Conservation (phyloP, 1,140 invertebrate species). For the Triops cancriformis region DNA sequence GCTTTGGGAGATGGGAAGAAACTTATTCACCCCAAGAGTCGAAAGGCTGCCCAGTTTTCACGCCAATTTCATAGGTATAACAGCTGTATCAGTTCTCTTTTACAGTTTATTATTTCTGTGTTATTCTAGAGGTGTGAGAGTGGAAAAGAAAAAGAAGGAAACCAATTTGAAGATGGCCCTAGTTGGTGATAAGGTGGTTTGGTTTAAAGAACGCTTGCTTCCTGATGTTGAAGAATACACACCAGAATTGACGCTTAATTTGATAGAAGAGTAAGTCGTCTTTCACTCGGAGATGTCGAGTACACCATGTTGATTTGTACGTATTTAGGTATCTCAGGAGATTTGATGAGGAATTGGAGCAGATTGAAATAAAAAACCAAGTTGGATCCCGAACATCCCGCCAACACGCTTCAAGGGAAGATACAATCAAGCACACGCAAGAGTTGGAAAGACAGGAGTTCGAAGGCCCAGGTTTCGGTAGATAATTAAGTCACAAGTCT, state of each 20-base stretch:
- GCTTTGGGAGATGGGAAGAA: conserved; percentile 23
- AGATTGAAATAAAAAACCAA: conserved; percentile 63
- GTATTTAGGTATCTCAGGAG: conserved; percentile 46
- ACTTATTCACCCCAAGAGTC: conserved; percentile 58
- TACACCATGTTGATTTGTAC: conserved; percentile 27
- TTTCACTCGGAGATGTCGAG: conserved; percentile 11
- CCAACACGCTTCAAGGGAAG: conserved; percentile 64
- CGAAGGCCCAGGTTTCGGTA: conserved; percentile 60
- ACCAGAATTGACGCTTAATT: conserved; percentile 47
- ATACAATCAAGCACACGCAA: conserved; percentile 60
- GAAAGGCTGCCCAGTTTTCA: conserved; percentile 58
- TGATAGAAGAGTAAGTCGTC: conserved; percentile 49
- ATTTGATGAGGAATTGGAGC: conserved; percentile 65
- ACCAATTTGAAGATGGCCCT: conserved; percentile 58
- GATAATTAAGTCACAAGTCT: conserved; percentile 26
- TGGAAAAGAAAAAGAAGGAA: conserved; percentile 53
- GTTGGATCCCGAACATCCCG: conserved; percentile 53
- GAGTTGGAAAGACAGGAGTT: conserved; percentile 60
- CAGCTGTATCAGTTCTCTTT: background rate
- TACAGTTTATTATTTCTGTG: background rate
- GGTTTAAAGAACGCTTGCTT: conserved; percentile 56
- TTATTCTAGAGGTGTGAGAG: conserved; percentile 45
- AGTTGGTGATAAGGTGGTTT: conserved; percentile 58
- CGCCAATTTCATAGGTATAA: conserved; percentile 54
- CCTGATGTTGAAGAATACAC: conserved; percentile 45